A percentile compares a stretch with the other conserved stretches of the same genome.
Evolutionary conservation across 1,140 invertebrate genomes (phyloP).

Genomic region (Drosophila nigromelanica): DNA sequence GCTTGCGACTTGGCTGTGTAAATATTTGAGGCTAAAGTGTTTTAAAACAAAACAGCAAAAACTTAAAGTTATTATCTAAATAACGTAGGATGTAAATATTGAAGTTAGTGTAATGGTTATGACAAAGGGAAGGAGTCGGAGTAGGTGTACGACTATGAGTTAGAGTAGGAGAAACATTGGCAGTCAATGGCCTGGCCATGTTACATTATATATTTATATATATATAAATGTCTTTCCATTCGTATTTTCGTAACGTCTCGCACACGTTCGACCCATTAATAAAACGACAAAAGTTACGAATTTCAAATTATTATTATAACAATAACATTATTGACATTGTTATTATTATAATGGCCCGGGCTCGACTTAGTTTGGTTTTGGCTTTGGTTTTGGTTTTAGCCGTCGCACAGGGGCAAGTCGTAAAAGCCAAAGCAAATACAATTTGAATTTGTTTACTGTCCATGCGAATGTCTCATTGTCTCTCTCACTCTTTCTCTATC

Average conservation of each 20-base stretch:
- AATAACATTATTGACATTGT: constrained; percentile 79
- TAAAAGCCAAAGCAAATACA: constrained; percentile 58
- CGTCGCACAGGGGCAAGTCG: constrained; percentile 32
- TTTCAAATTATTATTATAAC: constrained; percentile 81
- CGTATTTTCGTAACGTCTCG: constrained; percentile 28
- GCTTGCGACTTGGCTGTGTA: constrained; percentile 51
- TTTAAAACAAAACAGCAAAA: constrained; percentile 34
- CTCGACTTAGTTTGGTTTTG: constrained; percentile 34
- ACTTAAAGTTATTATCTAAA: constrained; percentile 71
- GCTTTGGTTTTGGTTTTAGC: constrained; percentile 15
- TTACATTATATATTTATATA: constrained; percentile 13
- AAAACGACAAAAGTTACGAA: constrained; percentile 82
- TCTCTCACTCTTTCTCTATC: background rate
- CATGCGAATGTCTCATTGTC: constrained; percentile 51
- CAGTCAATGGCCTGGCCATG: constrained; percentile 50
- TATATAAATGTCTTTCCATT: constrained; percentile 3
- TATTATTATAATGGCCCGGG: constrained; percentile 53
- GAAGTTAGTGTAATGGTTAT: constrained; percentile 56
- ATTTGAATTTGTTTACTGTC: constrained; percentile 42
- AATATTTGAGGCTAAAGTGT: constrained; percentile 63
- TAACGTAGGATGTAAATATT: constrained; percentile 69
- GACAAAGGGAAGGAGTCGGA: background rate
- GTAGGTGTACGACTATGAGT: background rate
- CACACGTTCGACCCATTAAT: constrained; percentile 83
- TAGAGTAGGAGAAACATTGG: constrained; percentile 1